A percentile compares a stretch with the other conserved stretches of the same genome.
Conservation (phyloP, 2,888 invertebrate genomes). For the Stenchaetothrips biformis region DNA sequence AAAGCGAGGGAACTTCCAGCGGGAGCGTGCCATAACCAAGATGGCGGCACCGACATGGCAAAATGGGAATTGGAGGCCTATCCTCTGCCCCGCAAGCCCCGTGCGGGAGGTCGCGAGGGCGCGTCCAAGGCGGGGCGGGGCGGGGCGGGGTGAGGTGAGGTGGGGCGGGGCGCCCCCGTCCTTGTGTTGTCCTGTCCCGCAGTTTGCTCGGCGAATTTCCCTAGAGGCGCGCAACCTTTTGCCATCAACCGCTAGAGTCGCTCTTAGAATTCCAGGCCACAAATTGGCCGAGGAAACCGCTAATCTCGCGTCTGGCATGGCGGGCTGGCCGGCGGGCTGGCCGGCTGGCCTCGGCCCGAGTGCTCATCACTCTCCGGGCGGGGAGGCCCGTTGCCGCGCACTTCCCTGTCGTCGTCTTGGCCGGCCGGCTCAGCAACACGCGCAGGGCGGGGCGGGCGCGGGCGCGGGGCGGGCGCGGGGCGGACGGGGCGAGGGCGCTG, state of each 20-base stretch:
- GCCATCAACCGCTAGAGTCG: not conserved
- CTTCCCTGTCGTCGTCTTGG: not conserved
- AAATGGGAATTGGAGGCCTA: no score
- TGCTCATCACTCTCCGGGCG: not conserved
- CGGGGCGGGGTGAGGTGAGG: not conserved
- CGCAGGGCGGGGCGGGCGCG: not conserved
- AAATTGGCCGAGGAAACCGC: not conserved
- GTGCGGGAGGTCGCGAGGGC: no score
- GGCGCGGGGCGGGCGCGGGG: not conserved
- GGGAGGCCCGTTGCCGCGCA: not conserved
- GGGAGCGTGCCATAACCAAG: no score
- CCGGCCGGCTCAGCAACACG: not conserved
- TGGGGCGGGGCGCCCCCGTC: not conserved
- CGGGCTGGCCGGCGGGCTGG: no score
- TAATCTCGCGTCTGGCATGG: not conserved
- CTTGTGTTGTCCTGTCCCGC: not conserved
- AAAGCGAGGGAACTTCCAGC: no score
- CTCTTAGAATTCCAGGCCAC: not conserved
- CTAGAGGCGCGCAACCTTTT: not conserved
- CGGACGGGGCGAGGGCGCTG: not conserved
- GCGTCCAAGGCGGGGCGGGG: not conserved
- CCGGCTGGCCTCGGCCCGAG: not conserved
- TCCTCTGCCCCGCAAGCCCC: no score
- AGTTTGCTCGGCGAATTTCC: constrained; percentile 6
- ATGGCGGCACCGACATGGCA: no score